Base-by-base conservation (phyloP, 1,140 invertebrate species). In the Papilio glaucus region DNA sequence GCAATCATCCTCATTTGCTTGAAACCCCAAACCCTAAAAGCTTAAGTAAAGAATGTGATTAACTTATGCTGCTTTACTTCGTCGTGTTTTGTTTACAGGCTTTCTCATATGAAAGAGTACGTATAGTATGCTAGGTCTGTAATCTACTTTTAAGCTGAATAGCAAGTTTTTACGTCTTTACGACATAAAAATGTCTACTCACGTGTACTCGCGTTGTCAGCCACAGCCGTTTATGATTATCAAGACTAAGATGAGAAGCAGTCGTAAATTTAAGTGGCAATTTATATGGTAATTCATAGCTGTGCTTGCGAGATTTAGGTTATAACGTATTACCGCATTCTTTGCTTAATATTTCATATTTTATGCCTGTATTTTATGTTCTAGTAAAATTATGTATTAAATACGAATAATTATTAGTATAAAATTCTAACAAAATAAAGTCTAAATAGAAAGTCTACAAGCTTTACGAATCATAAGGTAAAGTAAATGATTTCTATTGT, bases 281-380 rank as follows among this genome's bases (percentile, higher is more conserved):
- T 53, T 53, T 53, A 53, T 53, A 53, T 53, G 49, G 49, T 53
- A 53, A 53, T 53, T 53, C 24, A 53, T 53, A 53, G 49, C 49
- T 53, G 21, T 53, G 18, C 49, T 18, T 53, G 21, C 49, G 49
- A 53, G 49, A 53, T 53, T 53, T 24, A 53, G 49, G 49, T 53
- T 53, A 53, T 53, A 53, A 53, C 49, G n/a, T 53, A 24, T 24
- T 53, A 53, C 49, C 49, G 49, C 49, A 53, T 53, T 53, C 49
- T 53, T 53, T 53, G 49, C 21, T 53, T 53, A 53, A 53, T 53
- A 53, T 53, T 53, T 53, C 21, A 53, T 53, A 53, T 53, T 53
- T 53, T 53, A 53, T 53, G 49, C 21, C 49, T 1, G n/a, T 53
- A 53, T 53, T 49, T 49, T 53, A 53, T 24, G 49, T 12, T 53